Evolutionary conservation across 2,113 vertebrate genomes (phyloP).

Genomic region (Pyrgilauda ruficollis): DNA sequence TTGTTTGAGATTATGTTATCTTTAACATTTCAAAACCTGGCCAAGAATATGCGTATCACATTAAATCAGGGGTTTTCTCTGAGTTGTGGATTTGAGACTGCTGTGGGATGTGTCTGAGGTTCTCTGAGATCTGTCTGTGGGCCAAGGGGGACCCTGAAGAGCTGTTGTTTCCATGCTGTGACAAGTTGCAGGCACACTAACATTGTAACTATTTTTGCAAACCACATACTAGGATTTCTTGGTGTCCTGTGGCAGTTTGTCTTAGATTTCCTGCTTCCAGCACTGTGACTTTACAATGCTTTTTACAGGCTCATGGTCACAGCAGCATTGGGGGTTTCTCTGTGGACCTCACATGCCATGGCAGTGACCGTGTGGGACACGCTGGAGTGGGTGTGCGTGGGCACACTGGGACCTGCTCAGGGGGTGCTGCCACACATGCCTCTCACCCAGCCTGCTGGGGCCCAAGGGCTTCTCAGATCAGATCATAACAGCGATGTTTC

Average conservation of each 20-base stretch:
- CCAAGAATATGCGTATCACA: not conserved
- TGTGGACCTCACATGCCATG: fast-evolving
- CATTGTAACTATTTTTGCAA: not conserved
- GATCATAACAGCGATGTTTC: not conserved
- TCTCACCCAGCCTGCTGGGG: not conserved
- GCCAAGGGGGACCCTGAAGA: not conserved
- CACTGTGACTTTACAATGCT: not conserved
- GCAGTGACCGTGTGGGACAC: fast-evolving
- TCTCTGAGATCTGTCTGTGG: not conserved
- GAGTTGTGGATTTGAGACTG: not conserved
- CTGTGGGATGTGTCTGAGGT: not conserved
- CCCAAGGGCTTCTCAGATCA: not conserved
- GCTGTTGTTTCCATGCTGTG: not conserved
- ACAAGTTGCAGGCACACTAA: not conserved
- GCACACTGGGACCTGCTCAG: fast-evolving
- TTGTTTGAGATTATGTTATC: not conserved
- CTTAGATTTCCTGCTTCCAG: not conserved
- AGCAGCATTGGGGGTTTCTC: not conserved
- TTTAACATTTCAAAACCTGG: not conserved
- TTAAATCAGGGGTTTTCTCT: not conserved
- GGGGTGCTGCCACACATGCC: not conserved
- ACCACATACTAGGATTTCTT: not conserved
- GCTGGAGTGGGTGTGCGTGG: fast-evolving
- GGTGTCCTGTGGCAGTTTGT: not conserved
- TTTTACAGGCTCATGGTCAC: not conserved